Percentiles rank a stretch among this genome's conserved stretches.
These are phyloP conservation scores for Halictus rubicundus DNA, from an alignment of 1,140 invertebrate genomes.

Conservation along the genomic window DNA sequence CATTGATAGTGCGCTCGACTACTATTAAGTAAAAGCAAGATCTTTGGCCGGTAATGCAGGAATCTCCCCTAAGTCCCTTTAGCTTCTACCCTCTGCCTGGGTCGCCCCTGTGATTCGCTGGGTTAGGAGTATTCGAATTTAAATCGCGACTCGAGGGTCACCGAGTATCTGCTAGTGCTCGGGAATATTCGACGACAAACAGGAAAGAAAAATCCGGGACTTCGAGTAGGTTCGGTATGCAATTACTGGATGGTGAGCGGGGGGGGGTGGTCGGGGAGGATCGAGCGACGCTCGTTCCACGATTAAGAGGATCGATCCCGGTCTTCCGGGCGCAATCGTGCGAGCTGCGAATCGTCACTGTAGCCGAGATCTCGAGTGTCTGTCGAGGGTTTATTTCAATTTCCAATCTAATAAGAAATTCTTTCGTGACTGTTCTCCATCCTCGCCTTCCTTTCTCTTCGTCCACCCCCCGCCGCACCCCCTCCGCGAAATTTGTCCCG, in stretches of 20 bases:
- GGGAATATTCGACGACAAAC: background rate
- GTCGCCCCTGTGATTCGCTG: no score
- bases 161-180: background rate
- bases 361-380: slow-evolving; percentile 26
- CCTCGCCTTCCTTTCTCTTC: background rate
- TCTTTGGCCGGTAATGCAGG: no score
- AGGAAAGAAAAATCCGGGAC: background rate
- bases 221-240: slow-evolving; percentile 20
- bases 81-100: no score
- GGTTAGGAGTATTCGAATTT: no score
- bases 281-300: background rate
- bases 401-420: slow-evolving; percentile 75
- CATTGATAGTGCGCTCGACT: no score
- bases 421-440: slow-evolving; percentile 71
- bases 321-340: slow-evolving; percentile 2
- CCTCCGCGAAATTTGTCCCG: slow-evolving; percentile 46
- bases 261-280: background rate
- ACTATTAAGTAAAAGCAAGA: no score
- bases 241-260: slow-evolving; percentile 22
- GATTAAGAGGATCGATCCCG: slow-evolving; percentile 28
- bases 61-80: no score
- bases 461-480: background rate
- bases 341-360: slow-evolving; percentile 18
- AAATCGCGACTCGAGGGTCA: no score
- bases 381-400: slow-evolving; percentile 69